phyloP scores from a whole-genome alignment of 2,888 invertebrate genomes.

The Aproaerema taeniolella region DNA sequence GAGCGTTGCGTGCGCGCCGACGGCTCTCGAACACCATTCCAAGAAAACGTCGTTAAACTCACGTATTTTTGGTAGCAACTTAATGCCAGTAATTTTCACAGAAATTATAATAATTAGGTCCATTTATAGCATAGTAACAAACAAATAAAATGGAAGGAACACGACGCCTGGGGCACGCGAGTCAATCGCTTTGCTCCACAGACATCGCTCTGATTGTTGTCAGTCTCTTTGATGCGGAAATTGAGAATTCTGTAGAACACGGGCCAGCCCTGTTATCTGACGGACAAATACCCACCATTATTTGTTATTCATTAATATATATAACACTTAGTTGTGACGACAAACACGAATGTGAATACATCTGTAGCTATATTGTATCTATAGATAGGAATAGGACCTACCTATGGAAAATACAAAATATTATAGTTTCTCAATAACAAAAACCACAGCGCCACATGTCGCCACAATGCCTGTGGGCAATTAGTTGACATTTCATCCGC shows the following conservation, averaged over 20 bases:
- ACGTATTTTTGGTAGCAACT: slow-evolving; percentile 76
- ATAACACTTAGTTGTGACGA: too few species aligned
- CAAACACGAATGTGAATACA: too few species aligned
- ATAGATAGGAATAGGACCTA: too few species aligned
- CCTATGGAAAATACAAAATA: too few species aligned
- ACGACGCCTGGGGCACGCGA: slow-evolving; percentile 42
- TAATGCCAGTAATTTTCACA: slow-evolving; percentile 74
- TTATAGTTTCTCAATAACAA: not conserved
- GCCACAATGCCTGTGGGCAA: slow-evolving; percentile 38
- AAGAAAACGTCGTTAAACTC: slow-evolving; percentile 75
- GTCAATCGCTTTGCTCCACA: slow-evolving; percentile 26
- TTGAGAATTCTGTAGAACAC: slow-evolving; percentile 24
- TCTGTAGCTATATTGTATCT: too few species aligned
- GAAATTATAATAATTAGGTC: slow-evolving; percentile 76
- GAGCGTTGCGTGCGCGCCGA: slow-evolving; percentile 40
- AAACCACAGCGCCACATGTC: slow-evolving; percentile 25
- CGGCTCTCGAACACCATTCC: slow-evolving; percentile 61
- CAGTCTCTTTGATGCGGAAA: slow-evolving; percentile 36
- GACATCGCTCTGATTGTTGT: slow-evolving; percentile 36
- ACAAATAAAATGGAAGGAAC: slow-evolving; percentile 71
- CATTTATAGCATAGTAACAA: slow-evolving; percentile 74
- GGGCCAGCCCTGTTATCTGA: slow-evolving; percentile 5
- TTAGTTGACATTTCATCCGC: slow-evolving; percentile 50
- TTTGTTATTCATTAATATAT: too few species aligned
- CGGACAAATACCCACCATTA: too few species aligned